phyloP scores from a whole-genome alignment of 2,113 vertebrate species.

The Polyodon spathula region DNA sequence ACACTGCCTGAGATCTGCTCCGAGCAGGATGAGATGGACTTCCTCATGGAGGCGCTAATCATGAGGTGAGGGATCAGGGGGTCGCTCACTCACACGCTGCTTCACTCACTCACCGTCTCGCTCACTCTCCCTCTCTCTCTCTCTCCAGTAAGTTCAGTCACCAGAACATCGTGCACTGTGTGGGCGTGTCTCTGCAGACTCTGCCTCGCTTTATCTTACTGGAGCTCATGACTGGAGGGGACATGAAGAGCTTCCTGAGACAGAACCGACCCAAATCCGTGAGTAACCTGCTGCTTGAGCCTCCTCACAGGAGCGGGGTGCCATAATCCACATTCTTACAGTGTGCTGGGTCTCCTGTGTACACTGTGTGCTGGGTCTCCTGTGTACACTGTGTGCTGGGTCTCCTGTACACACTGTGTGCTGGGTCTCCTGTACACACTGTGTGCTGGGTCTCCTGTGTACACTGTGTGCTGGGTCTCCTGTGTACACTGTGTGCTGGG shows the following conservation, averaged over 20 bases:
- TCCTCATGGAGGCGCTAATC: conserved; percentile 83
- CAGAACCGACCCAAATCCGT: conserved; percentile 72
- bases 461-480: too few relatives aligned
- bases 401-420: too few relatives aligned
- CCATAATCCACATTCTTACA: too few relatives aligned
- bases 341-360: too few relatives aligned
- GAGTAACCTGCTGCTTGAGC: conserved; percentile 32
- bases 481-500: too few relatives aligned
- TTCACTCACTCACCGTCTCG: background rate
- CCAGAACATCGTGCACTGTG: conserved; percentile 75
- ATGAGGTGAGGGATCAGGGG: conserved; percentile 61
- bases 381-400: too few relatives aligned
- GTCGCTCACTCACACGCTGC: conserved; percentile 3
- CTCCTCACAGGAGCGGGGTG: too few relatives aligned
- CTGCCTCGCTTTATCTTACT: conserved; percentile 80
- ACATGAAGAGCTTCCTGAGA: conserved; percentile 85
- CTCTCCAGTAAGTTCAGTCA: conserved; percentile 78
- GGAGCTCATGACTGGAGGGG: conserved; percentile 86
- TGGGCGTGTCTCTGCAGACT: conserved; percentile 77
- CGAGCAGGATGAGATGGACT: conserved; percentile 83
- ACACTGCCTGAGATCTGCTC: conserved; percentile 88
- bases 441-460: too few relatives aligned
- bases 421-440: too few relatives aligned
- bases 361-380: too few relatives aligned
- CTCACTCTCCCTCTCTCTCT: background rate